Conservation (phyloP, 2,888 invertebrate genomes). For the Lepidochrysops patricia region DNA sequence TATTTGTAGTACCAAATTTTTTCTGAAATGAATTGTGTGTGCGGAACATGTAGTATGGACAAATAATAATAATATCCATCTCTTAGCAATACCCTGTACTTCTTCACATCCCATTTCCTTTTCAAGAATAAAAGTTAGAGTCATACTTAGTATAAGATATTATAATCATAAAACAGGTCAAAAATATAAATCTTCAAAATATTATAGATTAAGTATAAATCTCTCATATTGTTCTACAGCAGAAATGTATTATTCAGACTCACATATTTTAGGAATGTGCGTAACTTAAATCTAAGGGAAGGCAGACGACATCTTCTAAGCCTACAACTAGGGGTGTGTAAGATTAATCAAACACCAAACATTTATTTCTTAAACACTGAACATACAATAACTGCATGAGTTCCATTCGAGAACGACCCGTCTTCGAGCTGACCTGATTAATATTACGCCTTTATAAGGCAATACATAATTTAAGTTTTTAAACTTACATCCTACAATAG, state of each 20-base stretch:
- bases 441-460: slow-evolving; percentile 50
- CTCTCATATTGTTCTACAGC: slow-evolving; percentile 58
- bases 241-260: slow-evolving; percentile 71
- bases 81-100: slow-evolving; percentile 63
- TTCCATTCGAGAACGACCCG: slow-evolving; percentile 56
- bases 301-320: slow-evolving; percentile 45
- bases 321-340: slow-evolving; percentile 42
- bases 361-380: slow-evolving; percentile 51
- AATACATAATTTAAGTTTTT: slow-evolving; percentile 21
- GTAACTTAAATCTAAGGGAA: slow-evolving; percentile 59
- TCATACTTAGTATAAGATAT: slow-evolving; percentile 62
- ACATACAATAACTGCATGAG: slow-evolving; percentile 47
- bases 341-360: slow-evolving; percentile 42
- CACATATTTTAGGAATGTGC: slow-evolving; percentile 66
- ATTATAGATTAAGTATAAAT: slow-evolving; percentile 60
- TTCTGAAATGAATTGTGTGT: not conserved
- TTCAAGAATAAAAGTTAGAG: slow-evolving; percentile 50
- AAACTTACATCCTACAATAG: slow-evolving; percentile 13
- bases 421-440: slow-evolving; percentile 72
- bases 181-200: slow-evolving; percentile 71
- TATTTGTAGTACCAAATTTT: no score
- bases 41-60: slow-evolving; percentile 31
- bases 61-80: slow-evolving; percentile 29
- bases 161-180: slow-evolving; percentile 53
- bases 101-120: slow-evolving; percentile 46